A percentile compares a stretch with the other conserved stretches of the same genome.
Conservation (phyloP, 2,888 invertebrate species). For the Eremobia ochroleuca region DNA sequence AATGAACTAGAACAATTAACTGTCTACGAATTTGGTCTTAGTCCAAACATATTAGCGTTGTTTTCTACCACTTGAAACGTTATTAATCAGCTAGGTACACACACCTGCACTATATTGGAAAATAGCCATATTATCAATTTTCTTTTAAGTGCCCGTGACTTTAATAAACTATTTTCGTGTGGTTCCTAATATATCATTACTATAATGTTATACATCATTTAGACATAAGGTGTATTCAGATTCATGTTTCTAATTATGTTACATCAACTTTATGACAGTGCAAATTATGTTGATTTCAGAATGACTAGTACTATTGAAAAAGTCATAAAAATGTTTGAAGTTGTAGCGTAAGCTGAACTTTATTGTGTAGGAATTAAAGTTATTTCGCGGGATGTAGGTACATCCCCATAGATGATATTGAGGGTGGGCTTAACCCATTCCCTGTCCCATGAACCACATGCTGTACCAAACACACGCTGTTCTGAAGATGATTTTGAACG, state of each 20-base stretch:
- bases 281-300: too few relatives aligned
- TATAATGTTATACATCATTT: background rate
- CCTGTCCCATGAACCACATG: background rate
- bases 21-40: slow-evolving; percentile 30
- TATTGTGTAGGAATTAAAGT: too few relatives aligned
- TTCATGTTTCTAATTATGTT: too few relatives aligned
- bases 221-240: too few relatives aligned
- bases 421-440: background rate
- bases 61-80: slow-evolving; percentile 32
- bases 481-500: background rate
- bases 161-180: slow-evolving; percentile 14
- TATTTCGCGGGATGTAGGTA: background rate
- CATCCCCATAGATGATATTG: background rate
- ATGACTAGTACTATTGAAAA: too few relatives aligned
- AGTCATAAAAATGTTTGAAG: background rate
- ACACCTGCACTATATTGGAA: slow-evolving; percentile 33
- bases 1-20: slow-evolving; percentile 9
- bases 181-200: background rate
- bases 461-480: too few relatives aligned
- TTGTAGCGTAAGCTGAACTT: background rate
- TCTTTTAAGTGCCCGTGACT: slow-evolving; percentile 20
- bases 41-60: slow-evolving; percentile 32
- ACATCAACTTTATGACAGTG: too few relatives aligned
- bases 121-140: slow-evolving; percentile 51
- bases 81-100: slow-evolving; percentile 31